Conservation (phyloP, 2,888 invertebrate species). For the Apamea epomidion region DNA sequence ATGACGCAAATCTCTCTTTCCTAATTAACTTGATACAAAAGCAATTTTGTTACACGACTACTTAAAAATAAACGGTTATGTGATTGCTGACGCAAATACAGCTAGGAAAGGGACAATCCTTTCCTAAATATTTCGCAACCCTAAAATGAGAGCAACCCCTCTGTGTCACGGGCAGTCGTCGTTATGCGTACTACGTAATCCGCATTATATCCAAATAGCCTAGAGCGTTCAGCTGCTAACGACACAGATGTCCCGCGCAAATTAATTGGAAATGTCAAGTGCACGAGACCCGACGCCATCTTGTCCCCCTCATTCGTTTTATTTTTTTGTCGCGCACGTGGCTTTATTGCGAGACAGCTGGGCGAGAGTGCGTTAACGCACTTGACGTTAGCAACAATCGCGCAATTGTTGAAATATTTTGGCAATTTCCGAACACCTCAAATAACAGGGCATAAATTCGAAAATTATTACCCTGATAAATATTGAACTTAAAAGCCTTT, state of each 20-base stretch:
- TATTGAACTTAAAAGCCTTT: background rate
- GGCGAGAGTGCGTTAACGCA: constrained; percentile 78
- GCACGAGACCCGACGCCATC: constrained; percentile 85
- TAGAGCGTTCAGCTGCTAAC: constrained; percentile 87
- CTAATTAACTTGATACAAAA: constrained; percentile 24
- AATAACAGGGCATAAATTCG: constrained; percentile 17
- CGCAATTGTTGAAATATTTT: constrained; percentile 55
- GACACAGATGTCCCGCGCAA: constrained; percentile 89
- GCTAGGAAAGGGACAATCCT: constrained; percentile 23
- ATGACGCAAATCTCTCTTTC: constrained; percentile 35
- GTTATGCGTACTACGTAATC: constrained; percentile 82
- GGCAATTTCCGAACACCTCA: constrained; percentile 33
- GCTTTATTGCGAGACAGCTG: constrained; percentile 87
- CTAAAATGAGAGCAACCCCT: constrained; percentile 63
- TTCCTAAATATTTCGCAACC: constrained; percentile 53
- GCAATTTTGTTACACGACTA: constrained; percentile 4
- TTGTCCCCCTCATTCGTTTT: constrained; percentile 79
- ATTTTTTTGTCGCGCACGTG: constrained; percentile 88
- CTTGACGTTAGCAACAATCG: constrained; percentile 76
- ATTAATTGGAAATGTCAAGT: constrained; percentile 91
- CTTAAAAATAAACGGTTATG: constrained; percentile 46
- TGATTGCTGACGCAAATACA: constrained; percentile 46
- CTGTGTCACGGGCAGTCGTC: constrained; percentile 63
- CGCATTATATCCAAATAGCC: constrained; percentile 81
- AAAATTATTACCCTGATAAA: constrained; percentile 15